A percentile compares a stretch with the other conserved stretches of the same genome.
These are phyloP conservation scores for Xiphorhynchus elegans DNA, from an alignment of 2,113 vertebrate species.

Conservation along the genomic window DNA sequence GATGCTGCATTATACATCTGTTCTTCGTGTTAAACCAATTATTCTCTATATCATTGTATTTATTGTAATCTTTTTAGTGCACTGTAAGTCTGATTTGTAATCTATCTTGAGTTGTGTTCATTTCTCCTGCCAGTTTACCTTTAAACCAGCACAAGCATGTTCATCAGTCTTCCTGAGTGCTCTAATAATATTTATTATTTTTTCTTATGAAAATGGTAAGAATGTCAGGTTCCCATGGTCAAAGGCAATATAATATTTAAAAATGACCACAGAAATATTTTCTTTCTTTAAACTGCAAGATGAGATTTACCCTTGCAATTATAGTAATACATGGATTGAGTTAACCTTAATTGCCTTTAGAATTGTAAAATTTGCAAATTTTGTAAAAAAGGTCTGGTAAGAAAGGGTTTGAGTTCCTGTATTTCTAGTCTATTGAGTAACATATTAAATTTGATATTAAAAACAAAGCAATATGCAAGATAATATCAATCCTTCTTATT, in stretches of 20 bases:
- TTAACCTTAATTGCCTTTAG: background rate
- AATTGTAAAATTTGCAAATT: background rate
- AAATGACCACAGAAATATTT: background rate
- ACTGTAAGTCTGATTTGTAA: too few species aligned
- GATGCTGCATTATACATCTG: too few species aligned
- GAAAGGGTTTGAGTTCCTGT: background rate
- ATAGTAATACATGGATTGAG: background rate
- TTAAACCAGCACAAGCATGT: background rate
- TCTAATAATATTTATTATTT: background rate
- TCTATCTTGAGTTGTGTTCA: too few species aligned
- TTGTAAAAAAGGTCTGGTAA: background rate
- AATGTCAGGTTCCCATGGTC: background rate
- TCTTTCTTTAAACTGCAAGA: background rate
- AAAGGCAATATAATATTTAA: background rate
- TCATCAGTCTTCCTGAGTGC: background rate
- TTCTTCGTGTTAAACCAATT: too few species aligned
- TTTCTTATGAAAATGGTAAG: background rate
- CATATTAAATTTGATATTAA: background rate
- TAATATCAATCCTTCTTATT: background rate
- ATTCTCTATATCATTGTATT: too few species aligned
- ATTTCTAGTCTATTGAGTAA: background rate
- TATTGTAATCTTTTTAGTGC: too few species aligned
- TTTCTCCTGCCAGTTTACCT: too few species aligned
- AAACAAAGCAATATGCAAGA: background rate
- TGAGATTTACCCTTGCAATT: background rate